Base-by-base conservation (phyloP, 2,797 vertebrate species). In the Hydrolagus colliei region DNA sequence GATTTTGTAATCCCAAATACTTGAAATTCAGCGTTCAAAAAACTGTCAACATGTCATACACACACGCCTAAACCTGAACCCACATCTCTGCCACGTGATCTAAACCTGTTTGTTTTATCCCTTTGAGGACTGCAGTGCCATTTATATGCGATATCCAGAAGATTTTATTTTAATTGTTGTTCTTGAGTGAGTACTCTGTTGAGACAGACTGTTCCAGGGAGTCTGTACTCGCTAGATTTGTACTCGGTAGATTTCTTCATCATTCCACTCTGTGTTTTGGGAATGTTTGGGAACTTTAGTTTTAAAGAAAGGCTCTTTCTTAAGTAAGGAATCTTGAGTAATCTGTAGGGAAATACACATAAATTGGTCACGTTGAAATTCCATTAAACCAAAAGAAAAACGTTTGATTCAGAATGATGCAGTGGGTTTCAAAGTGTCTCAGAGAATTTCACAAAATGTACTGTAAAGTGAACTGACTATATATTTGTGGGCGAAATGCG, bases 1-100 rank as follows among this genome's bases (percentile, higher is more conserved):
- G 16, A 71, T 84, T 84, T 84, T 52, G 41, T 84, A 71, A 71
- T 84, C 18, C 4, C 35, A 84, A 84, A 84, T 84, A 71, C 65
- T 67, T 82, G 32, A 84, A 84, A 84, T 68, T 84, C 65, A 67
- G 9, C 63, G 52, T 71, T 84, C 79, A 41, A 68, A 71, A 35
- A 84, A 84, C 79, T 84, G 79, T 84, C 79, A 84, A 84, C 63
- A 84, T 84, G 35, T 82, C 63, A 68, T 4, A 20, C 63, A 68
- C 27, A 52, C 79, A 82, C 63, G 3, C 41, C 79, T 41, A 18
- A 52, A 52, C 14, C n/a, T 13, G 63, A 84, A 67, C 18, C 65
- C 20, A 52, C 6, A 68, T 35, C 63, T 71, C 12, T 65, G 71
- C 32, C 79, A 84, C 27, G 71, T 84, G 79, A 18, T 41, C 9